A percentile compares a stretch with the other conserved stretches of the same genome.
Conservation (phyloP, 2,888 invertebrate genomes). For the Serripes groenlandicus region DNA sequence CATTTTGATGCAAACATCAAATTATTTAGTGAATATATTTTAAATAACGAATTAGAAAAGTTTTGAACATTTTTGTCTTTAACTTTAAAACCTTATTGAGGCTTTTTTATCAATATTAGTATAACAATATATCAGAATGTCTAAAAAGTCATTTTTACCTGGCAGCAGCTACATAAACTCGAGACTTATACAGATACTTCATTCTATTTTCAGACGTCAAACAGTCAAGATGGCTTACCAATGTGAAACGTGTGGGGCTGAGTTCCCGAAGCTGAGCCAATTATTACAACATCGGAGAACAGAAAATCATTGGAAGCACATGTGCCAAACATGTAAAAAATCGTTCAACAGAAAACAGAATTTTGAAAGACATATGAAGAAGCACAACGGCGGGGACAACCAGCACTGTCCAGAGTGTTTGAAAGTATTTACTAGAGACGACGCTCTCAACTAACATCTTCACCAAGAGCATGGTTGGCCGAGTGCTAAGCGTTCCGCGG, state of each 20-base stretch:
- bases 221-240: conserved; percentile 32
- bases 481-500: background rate
- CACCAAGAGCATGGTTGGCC: conserved; percentile 33
- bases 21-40: too few relatives aligned
- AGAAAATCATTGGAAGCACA: conserved; percentile 35
- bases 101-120: too few relatives aligned
- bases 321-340: conserved; percentile 32
- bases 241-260: conserved; percentile 39
- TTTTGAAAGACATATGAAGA: conserved; percentile 35
- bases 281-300: conserved; percentile 32
- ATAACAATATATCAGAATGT: too few relatives aligned
- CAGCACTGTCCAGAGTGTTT: conserved; percentile 39
- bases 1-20: too few relatives aligned
- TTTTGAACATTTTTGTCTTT: too few relatives aligned
- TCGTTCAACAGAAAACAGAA: conserved; percentile 31
- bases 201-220: conserved; percentile 25
- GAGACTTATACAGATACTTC: too few relatives aligned
- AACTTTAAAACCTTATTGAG: too few relatives aligned
- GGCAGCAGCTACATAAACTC: too few relatives aligned
- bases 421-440: conserved; percentile 24
- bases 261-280: conserved; percentile 33
- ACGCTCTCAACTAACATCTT: conserved; percentile 22
- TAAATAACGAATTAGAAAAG: too few relatives aligned
- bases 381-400: conserved; percentile 18
- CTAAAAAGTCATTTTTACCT: too few relatives aligned